Base-by-base conservation (phyloP, 1,140 invertebrate genomes). In the Euwallacea fornicatus region DNA sequence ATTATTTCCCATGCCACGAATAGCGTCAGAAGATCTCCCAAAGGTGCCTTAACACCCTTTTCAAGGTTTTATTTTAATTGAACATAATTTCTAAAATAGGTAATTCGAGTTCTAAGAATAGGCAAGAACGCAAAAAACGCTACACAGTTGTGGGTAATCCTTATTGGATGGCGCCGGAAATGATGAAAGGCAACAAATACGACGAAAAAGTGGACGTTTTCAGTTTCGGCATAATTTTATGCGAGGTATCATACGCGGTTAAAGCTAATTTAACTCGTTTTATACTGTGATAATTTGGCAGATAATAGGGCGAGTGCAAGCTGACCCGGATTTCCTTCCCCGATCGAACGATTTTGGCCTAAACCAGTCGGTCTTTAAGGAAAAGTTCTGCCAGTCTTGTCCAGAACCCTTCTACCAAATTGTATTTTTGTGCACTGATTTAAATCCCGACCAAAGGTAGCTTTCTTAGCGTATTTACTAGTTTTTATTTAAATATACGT, bases 81-180 rank as follows among this genome's bases (percentile, higher is more conserved):
- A 61, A 42, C 42, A 62, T 62, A 44, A 9, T 41, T 62, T n/a
- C 42, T 62, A 16, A 33, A 9, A 11, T 50, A 47, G 66, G 55
- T 10, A 42, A 54, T 2, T 13, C 73, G 74, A 79, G 69, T 73
- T 80, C 67, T 78, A 83, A 71, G 79, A 84, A 75, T 81, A 81
- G 86, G 73, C 83, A 83, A 75, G 89, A 90, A 73, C 81, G 89
- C 7, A 90, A 90, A 72, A 90, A 90, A 76, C 79, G 89, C 16
- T 90, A 89, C 75, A 91, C 89, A 55, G 91, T 96, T 16, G 94
- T 98, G 0, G 96, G 96, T 0, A 97, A 96, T 84, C 96, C 95
- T 7, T 98, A 97, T 81, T 98, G 95, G 95, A 98, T 98, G 95
- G 96, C 96, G 0, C 97, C 97, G 6, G 97, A 98, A 83, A 97